Evolutionary conservation across 92 coral and sea anemone genomes (phyloP).

Genomic region (Isaurus tuberculatus): DNA sequence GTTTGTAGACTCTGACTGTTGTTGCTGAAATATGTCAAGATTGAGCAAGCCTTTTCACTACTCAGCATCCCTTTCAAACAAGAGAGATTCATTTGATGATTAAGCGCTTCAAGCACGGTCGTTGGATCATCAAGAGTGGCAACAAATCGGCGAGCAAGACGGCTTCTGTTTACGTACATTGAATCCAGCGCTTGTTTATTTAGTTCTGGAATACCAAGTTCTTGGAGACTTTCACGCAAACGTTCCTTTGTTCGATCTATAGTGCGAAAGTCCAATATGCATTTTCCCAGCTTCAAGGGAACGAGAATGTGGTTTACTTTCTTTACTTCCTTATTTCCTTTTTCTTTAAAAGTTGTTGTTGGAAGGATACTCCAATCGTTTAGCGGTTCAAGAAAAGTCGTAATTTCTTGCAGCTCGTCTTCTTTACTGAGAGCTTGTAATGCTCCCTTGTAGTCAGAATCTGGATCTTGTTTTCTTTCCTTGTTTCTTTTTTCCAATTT

Average conservation of each 20-base stretch:
- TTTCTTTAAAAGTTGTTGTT: background rate
- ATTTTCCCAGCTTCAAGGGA: conserved; percentile 45
- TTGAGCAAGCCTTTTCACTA: background rate
- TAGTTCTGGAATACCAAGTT: conserved; percentile 42
- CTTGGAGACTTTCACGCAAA: conserved; percentile 28
- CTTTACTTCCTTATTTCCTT: background rate
- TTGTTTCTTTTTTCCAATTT: background rate
- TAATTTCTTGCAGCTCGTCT: conserved; percentile 16
- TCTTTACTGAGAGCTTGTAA: background rate
- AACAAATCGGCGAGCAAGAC: conserved; percentile 11
- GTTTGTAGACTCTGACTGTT: conserved; percentile 5
- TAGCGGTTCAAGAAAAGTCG: conserved; percentile 49
- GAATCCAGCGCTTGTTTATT: conserved; percentile 9
- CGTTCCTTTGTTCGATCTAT: background rate
- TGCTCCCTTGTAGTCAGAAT: background rate
- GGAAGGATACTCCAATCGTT: conserved; percentile 58
- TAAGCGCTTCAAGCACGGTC: conserved; percentile 27
- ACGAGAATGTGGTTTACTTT: conserved; percentile 45
- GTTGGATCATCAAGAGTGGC: conserved; percentile 47
- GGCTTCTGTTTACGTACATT: background rate
- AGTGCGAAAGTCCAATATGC: conserved; percentile 30
- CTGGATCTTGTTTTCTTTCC: background rate
- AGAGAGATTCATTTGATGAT: background rate
- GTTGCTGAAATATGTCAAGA: conserved; percentile 44
- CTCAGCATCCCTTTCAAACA: conserved; percentile 6